phyloP scores from a whole-genome alignment of 2,888 invertebrate genomes.

The Auanema freiburgensis region DNA sequence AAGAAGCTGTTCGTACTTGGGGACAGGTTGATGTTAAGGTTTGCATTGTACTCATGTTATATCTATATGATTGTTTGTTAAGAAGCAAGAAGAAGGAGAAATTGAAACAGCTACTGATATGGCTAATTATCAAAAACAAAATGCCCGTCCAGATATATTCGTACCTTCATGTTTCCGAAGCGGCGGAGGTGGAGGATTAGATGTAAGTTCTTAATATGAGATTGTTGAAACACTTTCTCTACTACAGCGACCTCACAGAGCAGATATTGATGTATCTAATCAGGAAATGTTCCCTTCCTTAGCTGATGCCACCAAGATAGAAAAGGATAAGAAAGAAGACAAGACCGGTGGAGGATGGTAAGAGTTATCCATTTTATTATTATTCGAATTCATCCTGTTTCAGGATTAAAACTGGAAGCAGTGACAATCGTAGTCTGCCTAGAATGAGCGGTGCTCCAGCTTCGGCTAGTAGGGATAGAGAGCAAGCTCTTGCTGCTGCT shows the following conservation, averaged over 20 bases:
- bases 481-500: slow-evolving; percentile 33
- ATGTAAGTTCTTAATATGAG: background rate
- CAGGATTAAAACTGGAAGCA: slow-evolving; percentile 13
- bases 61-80: background rate
- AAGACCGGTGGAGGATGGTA: slow-evolving; percentile 38
- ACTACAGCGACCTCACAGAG: background rate
- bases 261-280: slow-evolving; percentile 30
- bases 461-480: slow-evolving; percentile 25
- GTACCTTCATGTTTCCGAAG: slow-evolving; percentile 16
- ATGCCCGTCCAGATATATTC: slow-evolving; percentile 9
- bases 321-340: slow-evolving; percentile 51
- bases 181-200: background rate
- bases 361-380: background rate
- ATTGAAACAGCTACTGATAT: slow-evolving; percentile 19
- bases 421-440: background rate
- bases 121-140: slow-evolving; percentile 19
- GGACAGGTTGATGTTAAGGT: slow-evolving; percentile 26
- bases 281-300: slow-evolving; percentile 56
- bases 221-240: too few relatives aligned
- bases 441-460: slow-evolving; percentile 8
- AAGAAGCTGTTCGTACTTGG: slow-evolving; percentile 30
- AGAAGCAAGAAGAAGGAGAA: slow-evolving; percentile 22
- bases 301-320: slow-evolving; percentile 54
- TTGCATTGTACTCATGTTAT: background rate
- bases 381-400: background rate